A percentile compares a stretch with the other conserved stretches of the same genome.
Evolutionary conservation across 2,888 invertebrate genomes (phyloP).

Genomic region (Papilio gigon): DNA sequence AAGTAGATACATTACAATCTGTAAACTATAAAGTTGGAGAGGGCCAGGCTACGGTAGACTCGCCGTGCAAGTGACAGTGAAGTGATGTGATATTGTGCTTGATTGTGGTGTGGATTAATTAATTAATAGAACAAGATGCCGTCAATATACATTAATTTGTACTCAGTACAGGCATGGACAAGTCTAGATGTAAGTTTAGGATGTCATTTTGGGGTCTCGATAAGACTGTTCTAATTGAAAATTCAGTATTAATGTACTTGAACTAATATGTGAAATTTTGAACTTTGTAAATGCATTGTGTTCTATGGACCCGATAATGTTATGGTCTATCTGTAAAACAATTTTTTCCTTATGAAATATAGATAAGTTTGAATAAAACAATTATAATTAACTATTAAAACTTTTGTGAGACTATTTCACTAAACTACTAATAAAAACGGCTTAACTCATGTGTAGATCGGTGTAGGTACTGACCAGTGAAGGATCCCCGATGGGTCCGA

Average conservation of each 20-base stretch:
- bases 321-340: neutral
- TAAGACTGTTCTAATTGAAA: slow-evolving; percentile 11
- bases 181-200: neutral
- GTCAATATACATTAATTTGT: neutral
- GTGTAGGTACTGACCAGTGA: too few species aligned
- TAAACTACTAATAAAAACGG: too few species aligned
- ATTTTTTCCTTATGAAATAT: neutral
- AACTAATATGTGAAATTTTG: neutral
- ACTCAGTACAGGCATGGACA: slow-evolving; percentile 8
- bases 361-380: neutral
- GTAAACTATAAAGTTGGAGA: neutral
- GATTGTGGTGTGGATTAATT: neutral
- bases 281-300: neutral
- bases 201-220: slow-evolving; percentile 8
- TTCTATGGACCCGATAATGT: neutral
- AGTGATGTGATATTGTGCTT: neutral
- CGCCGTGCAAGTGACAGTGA: slow-evolving; percentile 16
- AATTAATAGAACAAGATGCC: neutral
- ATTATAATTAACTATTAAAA: too few species aligned
- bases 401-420: too few species aligned
- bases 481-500: too few species aligned
- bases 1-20: slow-evolving; percentile 54
- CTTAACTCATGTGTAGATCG: too few species aligned
- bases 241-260: slow-evolving; percentile 7
- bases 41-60: slow-evolving; percentile 6